A percentile compares a stretch with the other conserved stretches of the same genome.
Conservation (phyloP, 2,888 invertebrate genomes). For the Lissocephala sabroskyi region DNA sequence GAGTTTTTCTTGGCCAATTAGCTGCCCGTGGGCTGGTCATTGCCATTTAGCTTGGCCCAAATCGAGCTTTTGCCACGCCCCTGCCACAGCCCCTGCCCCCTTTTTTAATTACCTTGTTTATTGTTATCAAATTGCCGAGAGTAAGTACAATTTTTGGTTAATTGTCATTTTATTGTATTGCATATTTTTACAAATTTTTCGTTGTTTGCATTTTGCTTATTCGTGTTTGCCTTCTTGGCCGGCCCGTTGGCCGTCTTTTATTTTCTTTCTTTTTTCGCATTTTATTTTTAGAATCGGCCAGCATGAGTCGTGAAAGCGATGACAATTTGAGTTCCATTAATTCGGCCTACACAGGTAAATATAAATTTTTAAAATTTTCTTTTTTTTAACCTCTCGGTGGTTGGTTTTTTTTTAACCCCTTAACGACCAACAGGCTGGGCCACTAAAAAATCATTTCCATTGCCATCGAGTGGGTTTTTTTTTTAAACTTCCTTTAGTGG, state of each 20-base stretch:
- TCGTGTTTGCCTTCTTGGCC: constrained; percentile 11
- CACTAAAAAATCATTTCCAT: too few relatives aligned
- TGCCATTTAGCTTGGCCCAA: too few relatives aligned
- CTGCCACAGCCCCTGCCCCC: constrained; percentile 7
- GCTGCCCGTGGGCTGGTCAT: constrained; percentile 11
- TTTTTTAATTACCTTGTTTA: too few relatives aligned
- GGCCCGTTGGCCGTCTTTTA: neutral
- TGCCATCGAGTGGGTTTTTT: too few relatives aligned
- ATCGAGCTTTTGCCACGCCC: too few relatives aligned
- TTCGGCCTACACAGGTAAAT: constrained; percentile 68
- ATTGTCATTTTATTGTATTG: too few relatives aligned
- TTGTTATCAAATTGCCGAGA: too few relatives aligned
- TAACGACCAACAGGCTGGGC: neutral
- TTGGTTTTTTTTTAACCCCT: constrained; percentile 18
- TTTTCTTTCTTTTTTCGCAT: constrained; percentile 10
- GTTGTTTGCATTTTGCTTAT: constrained; percentile 26
- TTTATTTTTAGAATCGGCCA: constrained; percentile 63
- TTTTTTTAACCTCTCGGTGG: constrained; percentile 22
- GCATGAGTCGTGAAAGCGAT: constrained; percentile 71
- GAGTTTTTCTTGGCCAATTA: constrained; percentile 41
- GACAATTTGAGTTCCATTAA: constrained; percentile 69
- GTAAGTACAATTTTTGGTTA: too few relatives aligned
- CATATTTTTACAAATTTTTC: constrained; percentile 33
- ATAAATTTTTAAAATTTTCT: constrained; percentile 12
- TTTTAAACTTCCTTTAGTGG: too few relatives aligned